A percentile compares a stretch with the other conserved stretches of the same genome.
phyloP scores from a whole-genome alignment of 2,888 invertebrate species.

The Nephrocerus scutellatus region DNA sequence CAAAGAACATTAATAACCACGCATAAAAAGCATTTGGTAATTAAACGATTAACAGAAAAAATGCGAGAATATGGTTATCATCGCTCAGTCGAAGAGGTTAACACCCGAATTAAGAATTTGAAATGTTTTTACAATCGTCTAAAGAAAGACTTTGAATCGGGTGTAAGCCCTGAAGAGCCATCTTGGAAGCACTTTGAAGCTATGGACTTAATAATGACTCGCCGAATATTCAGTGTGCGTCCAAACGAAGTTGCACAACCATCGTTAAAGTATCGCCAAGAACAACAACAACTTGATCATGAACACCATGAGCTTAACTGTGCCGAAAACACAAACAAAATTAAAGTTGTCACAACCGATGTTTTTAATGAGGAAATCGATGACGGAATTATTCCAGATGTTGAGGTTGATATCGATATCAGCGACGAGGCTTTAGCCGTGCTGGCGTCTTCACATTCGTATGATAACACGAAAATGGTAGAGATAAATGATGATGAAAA shows the following conservation, averaged over 20 bases:
- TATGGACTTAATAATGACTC: conserved; percentile 53
- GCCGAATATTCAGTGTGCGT: conserved; percentile 46
- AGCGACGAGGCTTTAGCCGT: conserved; percentile 26
- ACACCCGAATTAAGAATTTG: conserved; percentile 55
- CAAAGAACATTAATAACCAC: conserved; percentile 55
- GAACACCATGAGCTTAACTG: no score
- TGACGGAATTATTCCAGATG: conserved; percentile 23
- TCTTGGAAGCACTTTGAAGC: conserved; percentile 55
- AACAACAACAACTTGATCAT: no score
- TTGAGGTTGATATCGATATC: conserved; percentile 28
- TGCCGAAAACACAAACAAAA: no score
- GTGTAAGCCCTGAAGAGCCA: conserved; percentile 50
- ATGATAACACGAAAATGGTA: no score
- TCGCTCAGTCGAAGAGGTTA: conserved; percentile 55
- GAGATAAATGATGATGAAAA: no score
- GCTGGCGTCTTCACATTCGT: no score
- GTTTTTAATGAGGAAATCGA: no score
- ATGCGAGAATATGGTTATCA: conserved; percentile 56
- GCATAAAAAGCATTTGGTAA: conserved; percentile 55
- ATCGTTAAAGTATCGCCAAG: conserved; percentile 41
- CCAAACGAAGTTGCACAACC: conserved; percentile 46
- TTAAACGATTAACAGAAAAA: conserved; percentile 52
- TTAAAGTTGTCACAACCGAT: no score
- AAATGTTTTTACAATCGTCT: conserved; percentile 57
- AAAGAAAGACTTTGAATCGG: conserved; percentile 52